Evolutionary conservation across 2,797 vertebrate genomes (phyloP).

Genomic region (Atherinosoma microstoma): DNA sequence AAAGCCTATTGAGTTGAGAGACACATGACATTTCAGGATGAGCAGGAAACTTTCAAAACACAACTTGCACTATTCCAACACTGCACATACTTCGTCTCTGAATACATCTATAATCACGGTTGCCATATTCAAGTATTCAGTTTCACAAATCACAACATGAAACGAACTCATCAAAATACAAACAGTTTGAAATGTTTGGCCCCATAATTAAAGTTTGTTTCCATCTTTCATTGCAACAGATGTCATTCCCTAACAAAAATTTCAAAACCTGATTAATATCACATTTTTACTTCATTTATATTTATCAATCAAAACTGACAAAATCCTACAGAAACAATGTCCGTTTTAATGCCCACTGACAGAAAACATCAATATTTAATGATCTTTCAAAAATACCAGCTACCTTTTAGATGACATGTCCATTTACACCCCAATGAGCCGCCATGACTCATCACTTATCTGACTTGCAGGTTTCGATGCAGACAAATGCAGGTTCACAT

Average conservation of each 20-base stretch:
- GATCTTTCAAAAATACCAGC: not conserved
- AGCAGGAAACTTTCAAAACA: slow-evolving; percentile 11
- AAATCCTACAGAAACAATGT: not conserved
- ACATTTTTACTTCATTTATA: not conserved
- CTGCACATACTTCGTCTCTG: not conserved
- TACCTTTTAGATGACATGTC: not conserved
- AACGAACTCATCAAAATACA: not conserved
- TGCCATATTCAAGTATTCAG: slow-evolving; percentile 36
- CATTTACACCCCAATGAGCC: not conserved
- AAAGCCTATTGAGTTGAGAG: not conserved
- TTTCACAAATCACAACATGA: not conserved
- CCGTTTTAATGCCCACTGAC: slow-evolving; percentile 15
- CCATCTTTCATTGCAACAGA: not conserved
- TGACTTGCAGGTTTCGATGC: slow-evolving; percentile 24
- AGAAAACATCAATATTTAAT: slow-evolving; percentile 9
- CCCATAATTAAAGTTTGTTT: slow-evolving; percentile 6
- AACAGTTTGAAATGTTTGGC: slow-evolving; percentile 18
- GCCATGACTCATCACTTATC: slow-evolving; percentile 11
- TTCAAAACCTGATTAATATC: slow-evolving; percentile 6
- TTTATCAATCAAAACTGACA: not conserved
- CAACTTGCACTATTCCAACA: not conserved
- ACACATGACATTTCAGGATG: not conserved
- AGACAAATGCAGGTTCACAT: not conserved
- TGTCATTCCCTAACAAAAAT: not conserved
- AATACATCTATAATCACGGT: not conserved